A percentile compares a stretch with the other conserved stretches of the same genome.
Evolutionary conservation across 2,888 invertebrate species (phyloP).

Genomic region (Drosophila kanekoi): DNA sequence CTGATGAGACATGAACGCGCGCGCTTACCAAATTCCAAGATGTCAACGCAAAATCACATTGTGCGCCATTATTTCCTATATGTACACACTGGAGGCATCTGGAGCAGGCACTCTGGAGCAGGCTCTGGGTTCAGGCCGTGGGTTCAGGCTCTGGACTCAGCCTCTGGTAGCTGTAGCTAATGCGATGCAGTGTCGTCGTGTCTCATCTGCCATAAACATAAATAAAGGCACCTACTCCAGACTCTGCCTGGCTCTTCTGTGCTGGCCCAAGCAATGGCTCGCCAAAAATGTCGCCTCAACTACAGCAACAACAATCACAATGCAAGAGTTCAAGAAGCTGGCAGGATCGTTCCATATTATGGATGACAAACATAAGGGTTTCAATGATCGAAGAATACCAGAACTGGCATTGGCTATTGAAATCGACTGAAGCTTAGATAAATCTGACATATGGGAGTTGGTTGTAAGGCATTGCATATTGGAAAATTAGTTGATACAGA

Average conservation of each 20-base stretch:
- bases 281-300: slow-evolving; percentile 57
- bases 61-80: slow-evolving; percentile 76
- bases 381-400: slow-evolving; percentile 53
- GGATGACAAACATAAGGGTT: slow-evolving; percentile 41
- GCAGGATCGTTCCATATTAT: slow-evolving; percentile 47
- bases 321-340: slow-evolving; percentile 1
- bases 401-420: slow-evolving; percentile 2
- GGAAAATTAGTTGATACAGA: too few species aligned
- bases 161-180: slow-evolving; percentile 57
- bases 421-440: slow-evolving; percentile 17
- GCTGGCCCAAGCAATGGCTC: slow-evolving; percentile 19
- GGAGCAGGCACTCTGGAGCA: slow-evolving; percentile 38
- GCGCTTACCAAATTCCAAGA: slow-evolving; percentile 83
- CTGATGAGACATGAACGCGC: slow-evolving; percentile 83
- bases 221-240: slow-evolving; percentile 80
- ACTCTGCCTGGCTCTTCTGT: slow-evolving; percentile 5
- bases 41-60: slow-evolving; percentile 83
- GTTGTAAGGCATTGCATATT: too few species aligned
- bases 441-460: slow-evolving; percentile 25
- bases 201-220: slow-evolving; percentile 81
- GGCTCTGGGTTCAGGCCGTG: too few species aligned
- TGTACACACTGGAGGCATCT: slow-evolving; percentile 42
- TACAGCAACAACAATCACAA: slow-evolving; percentile 14
- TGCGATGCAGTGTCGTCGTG: slow-evolving; percentile 80
- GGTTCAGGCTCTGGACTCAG: too few species aligned